phyloP scores from a whole-genome alignment of 1,140 invertebrate species.

The Monochamus saltuarius region DNA sequence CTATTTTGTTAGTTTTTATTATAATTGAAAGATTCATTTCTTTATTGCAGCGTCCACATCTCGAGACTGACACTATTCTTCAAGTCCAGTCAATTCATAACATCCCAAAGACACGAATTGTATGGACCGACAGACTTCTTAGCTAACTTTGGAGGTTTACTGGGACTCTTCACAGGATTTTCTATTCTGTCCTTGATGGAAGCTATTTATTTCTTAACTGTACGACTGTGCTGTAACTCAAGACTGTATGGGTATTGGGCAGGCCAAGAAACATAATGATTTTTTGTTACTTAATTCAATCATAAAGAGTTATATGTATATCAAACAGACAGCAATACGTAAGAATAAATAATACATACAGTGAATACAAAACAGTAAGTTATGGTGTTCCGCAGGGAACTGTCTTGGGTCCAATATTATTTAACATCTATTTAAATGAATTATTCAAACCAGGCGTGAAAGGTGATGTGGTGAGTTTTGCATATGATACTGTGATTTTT shows the following conservation, averaged over 20 bases:
- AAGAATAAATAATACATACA: too few species aligned
- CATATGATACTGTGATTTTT: too few species aligned
- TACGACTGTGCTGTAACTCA: conserved; percentile 53
- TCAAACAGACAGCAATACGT: too few species aligned
- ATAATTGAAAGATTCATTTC: too few species aligned
- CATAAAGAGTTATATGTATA: too few species aligned
- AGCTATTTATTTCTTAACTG: conserved; percentile 62
- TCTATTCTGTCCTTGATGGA: conserved; percentile 65
- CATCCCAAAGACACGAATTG: conserved; percentile 60
- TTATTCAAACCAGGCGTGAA: too few species aligned
- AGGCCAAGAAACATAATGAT: conserved; percentile 1
- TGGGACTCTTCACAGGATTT: conserved; percentile 67
- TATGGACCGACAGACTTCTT: conserved; percentile 65
- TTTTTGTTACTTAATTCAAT: too few species aligned
- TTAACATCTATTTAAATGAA: too few species aligned
- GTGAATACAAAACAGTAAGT: too few species aligned
- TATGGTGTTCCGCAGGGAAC: too few species aligned
- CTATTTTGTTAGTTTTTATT: conserved; percentile 1
- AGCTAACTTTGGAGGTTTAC: conserved; percentile 64
- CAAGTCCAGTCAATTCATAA: conserved; percentile 64
- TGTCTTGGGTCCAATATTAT: too few species aligned
- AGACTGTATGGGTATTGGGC: conserved; percentile 37
- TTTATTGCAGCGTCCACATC: conserved; percentile 48
- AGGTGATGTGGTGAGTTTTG: too few species aligned
- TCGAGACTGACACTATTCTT: conserved; percentile 58